These are phyloP conservation scores for Acipenser ruthenus DNA, from an alignment of 2,797 vertebrate genomes.

Conservation along the genomic window DNA sequence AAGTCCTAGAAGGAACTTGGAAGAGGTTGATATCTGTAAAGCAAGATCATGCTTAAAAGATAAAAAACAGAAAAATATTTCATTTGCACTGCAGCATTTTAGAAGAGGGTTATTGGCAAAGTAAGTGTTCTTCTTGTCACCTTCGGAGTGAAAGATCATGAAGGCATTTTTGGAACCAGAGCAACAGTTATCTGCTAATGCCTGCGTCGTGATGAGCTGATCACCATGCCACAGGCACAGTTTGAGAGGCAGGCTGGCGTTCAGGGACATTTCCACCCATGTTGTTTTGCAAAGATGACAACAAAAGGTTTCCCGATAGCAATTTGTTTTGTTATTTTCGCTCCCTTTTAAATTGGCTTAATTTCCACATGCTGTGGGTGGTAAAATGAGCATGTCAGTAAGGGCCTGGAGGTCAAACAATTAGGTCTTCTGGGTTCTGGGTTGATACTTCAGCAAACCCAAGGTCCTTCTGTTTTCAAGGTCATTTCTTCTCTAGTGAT, in stretches of 20 bases:
- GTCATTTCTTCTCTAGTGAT: conserved; percentile 7
- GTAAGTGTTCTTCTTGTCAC: too few species aligned
- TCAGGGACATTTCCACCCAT: conserved; percentile 3
- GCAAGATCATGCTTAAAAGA: too few species aligned
- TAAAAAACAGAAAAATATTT: too few species aligned
- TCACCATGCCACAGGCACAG: background rate
- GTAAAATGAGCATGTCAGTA: conserved; percentile 11
- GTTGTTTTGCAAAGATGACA: conserved; percentile 10
- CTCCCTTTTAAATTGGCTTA: conserved; percentile 6
- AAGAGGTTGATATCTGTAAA: too few species aligned
- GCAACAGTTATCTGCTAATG: background rate
- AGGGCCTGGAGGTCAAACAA: conserved; percentile 1
- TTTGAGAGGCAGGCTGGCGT: background rate
- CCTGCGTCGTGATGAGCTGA: background rate
- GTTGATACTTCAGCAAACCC: conserved; percentile 13
- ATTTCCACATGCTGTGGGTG: conserved; percentile 8
- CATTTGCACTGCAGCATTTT: too few species aligned
- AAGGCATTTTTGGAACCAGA: too few species aligned
- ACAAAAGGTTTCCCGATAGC: conserved; percentile 10
- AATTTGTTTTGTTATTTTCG: background rate
- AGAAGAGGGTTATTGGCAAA: too few species aligned
- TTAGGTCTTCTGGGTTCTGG: conserved; percentile 7
- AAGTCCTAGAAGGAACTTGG: too few species aligned
- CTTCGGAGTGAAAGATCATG: too few species aligned
- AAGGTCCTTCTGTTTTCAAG: conserved; percentile 10